These are phyloP conservation scores for Natrix natrix DNA, from an alignment of 2,797 vertebrate genomes.

Conservation along the genomic window DNA sequence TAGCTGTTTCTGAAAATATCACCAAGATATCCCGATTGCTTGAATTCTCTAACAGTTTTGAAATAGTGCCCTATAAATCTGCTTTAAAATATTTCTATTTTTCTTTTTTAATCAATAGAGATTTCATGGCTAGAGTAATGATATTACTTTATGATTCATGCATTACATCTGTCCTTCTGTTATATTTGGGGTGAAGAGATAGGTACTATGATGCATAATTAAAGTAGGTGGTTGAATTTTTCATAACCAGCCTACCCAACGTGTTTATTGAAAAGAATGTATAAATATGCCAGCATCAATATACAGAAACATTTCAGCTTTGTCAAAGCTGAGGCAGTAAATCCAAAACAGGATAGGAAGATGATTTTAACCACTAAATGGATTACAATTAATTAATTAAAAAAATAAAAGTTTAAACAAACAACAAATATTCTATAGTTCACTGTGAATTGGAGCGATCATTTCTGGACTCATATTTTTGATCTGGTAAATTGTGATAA, in stretches of 20 bases:
- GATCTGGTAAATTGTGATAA: neutral
- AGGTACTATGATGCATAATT: conserved; percentile 53
- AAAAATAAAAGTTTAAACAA: conserved; percentile 23
- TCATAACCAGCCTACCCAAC: conserved; percentile 54
- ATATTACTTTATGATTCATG: conserved; percentile 65
- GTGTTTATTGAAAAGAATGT: conserved; percentile 59
- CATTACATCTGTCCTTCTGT: conserved; percentile 60
- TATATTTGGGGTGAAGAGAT: conserved; percentile 35
- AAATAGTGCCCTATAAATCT: neutral
- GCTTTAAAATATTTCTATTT: neutral
- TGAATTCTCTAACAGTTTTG: neutral
- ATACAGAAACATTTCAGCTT: conserved; percentile 38
- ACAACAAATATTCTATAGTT: neutral
- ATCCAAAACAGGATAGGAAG: conserved; percentile 68
- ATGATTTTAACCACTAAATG: conserved; percentile 60
- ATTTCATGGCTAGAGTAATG: neutral
- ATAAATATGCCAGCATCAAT: conserved; percentile 48
- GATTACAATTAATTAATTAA: conserved; percentile 53
- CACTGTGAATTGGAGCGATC: neutral
- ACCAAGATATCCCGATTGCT: neutral
- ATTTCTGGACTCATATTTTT: neutral
- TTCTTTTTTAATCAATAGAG: neutral
- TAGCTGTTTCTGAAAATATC: neutral
- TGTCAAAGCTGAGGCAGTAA: conserved; percentile 63
- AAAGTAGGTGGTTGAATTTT: conserved; percentile 66